Base-by-base conservation (phyloP, 2,113 vertebrate species). In the Urocitellus parryii region DNA sequence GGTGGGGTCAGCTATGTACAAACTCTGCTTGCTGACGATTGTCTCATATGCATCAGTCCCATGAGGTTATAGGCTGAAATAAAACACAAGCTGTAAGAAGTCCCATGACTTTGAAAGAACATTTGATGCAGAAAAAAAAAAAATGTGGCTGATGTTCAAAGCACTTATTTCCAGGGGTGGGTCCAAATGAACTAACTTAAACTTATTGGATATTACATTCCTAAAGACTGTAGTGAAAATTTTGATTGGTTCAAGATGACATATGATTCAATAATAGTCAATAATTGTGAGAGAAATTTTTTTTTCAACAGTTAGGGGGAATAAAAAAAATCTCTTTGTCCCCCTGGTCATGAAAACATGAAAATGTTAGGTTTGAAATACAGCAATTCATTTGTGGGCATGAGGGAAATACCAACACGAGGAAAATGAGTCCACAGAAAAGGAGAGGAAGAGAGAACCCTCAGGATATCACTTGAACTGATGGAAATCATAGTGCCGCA, bases 61-160 rank as follows among this genome's bases (percentile, higher is more conserved):
- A 1, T 0, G 20, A 2, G 1, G 0, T 5, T 45, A 37, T 34
- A 83, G 48, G 1, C 29, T 90, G 72, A 8, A 67, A 29, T 34
- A 82, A 78, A 70, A 13, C 8, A 65, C 80, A 74, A 95, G 16
- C n/a, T 70, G 24, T 48, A n/a, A 90, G 70, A 87, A 16, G 32
- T 25, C 29, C 37, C 6, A 27, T n/a, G 27, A 27, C 70, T 90
- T 94, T 72, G 42, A 32, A 67, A 20, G 58, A 87, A 78, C 10
- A 0, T 25, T 76, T 77, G 25, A 58, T 82, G 63, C 16, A 73
- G 29, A 65, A 68, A 82, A 83, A 68, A 82, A 83, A 27, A 25
- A 74, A n/a, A 68, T 18, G 32, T 20, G 20, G n/a, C 42, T 56
- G 42, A 8, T 16, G 13, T 45, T 37, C 25, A 1, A 81, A 77